phyloP scores from a whole-genome alignment of 2,113 vertebrate species.

The Poecile atricapillus region DNA sequence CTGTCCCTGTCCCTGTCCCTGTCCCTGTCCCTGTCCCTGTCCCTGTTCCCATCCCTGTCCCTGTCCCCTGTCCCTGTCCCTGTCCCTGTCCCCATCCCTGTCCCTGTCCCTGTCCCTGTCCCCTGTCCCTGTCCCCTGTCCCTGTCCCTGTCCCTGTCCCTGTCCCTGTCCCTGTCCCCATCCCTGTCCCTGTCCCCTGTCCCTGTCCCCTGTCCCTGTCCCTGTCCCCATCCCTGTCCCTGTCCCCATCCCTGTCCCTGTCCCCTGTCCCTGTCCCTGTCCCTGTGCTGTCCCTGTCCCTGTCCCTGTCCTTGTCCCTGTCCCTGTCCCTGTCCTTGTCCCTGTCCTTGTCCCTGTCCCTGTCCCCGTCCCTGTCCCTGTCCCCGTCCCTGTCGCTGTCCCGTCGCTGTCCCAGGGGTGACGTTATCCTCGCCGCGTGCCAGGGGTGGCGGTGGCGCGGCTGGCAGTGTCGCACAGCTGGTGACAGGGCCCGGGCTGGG shows the following conservation, averaged over 20 bases:
- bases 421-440: not conserved
- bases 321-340: not conserved
- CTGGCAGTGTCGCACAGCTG: constrained; percentile 18
- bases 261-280: too few species aligned
- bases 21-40: too few species aligned
- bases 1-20: not conserved
- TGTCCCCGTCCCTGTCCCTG: not conserved
- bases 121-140: too few species aligned
- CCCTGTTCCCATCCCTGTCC: too few species aligned
- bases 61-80: not conserved
- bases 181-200: too few species aligned
- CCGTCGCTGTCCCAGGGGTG: not conserved
- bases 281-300: not conserved
- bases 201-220: not conserved
- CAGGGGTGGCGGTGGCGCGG: not conserved
- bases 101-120: not conserved
- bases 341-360: too few species aligned
- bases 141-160: too few species aligned
- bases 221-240: not conserved
- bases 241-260: not conserved
- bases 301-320: not conserved
- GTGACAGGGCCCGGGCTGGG: not conserved
- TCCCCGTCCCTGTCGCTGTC: too few species aligned
- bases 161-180: not conserved
- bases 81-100: too few species aligned